Evolutionary conservation across 2,888 invertebrate species (phyloP).

Genomic region (Punctoribates punctum): DNA sequence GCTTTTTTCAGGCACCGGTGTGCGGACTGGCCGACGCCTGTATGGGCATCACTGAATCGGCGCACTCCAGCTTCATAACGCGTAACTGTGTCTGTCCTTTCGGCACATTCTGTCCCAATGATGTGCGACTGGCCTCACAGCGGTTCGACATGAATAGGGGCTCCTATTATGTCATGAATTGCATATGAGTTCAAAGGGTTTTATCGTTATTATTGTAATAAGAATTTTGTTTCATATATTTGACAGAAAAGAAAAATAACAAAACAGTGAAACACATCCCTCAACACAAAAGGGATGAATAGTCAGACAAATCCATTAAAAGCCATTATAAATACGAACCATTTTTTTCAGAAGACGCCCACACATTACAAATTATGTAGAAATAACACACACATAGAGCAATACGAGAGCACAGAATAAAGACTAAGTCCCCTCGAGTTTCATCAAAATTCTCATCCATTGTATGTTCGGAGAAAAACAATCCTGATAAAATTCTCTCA

Average conservation of each 20-base stretch:
- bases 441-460: too few relatives aligned
- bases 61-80: slow-evolving; percentile 40
- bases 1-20: slow-evolving; percentile 43
- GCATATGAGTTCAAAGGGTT: slow-evolving; percentile 30
- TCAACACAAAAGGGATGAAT: too few relatives aligned
- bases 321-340: too few relatives aligned
- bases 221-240: background rate
- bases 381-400: too few relatives aligned
- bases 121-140: slow-evolving; percentile 43
- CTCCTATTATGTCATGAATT: slow-evolving; percentile 43
- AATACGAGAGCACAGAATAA: too few relatives aligned
- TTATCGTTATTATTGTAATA: slow-evolving; percentile 1
- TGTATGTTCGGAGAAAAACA: too few relatives aligned
- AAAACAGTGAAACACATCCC: too few relatives aligned
- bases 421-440: too few relatives aligned
- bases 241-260: background rate
- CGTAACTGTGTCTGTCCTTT: slow-evolving; percentile 45
- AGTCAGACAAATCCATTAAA: too few relatives aligned
- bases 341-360: too few relatives aligned
- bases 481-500: too few relatives aligned
- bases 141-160: slow-evolving; percentile 42
- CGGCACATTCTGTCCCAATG: slow-evolving; percentile 44
- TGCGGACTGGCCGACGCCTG: slow-evolving; percentile 43
- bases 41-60: slow-evolving; percentile 43
- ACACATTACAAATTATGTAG: too few relatives aligned